phyloP scores from a whole-genome alignment of 2,888 invertebrate species.

The Parthenolecanium corni region DNA sequence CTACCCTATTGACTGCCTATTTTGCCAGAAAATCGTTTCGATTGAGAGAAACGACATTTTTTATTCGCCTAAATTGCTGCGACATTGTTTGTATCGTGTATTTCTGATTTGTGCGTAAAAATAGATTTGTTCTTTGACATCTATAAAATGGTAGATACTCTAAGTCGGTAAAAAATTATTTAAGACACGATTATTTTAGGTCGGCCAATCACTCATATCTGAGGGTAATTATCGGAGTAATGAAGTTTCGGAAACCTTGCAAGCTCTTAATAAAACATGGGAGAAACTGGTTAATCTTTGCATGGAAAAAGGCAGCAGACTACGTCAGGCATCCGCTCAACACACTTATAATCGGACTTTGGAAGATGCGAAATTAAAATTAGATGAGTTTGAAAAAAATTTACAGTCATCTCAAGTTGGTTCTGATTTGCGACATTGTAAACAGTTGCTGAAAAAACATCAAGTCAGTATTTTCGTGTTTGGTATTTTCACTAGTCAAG shows the following conservation, averaged over 20 bases:
- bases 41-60: no score
- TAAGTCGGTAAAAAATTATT: no score
- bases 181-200: no score
- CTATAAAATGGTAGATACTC: no score
- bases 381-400: conserved; percentile 70
- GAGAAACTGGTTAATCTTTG: conserved; percentile 58
- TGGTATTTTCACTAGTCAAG: not conserved
- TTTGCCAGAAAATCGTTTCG: no score
- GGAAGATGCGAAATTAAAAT: conserved; percentile 76
- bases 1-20: no score
- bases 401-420: conserved; percentile 74
- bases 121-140: no score
- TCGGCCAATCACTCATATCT: conserved; percentile 58
- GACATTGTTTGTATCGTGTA: no score
- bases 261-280: conserved; percentile 66
- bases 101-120: no score
- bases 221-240: conserved; percentile 58
- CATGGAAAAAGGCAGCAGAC: conserved; percentile 53
- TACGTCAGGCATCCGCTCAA: conserved; percentile 81
- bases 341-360: conserved; percentile 62
- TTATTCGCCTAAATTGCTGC: no score
- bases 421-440: conserved; percentile 79
- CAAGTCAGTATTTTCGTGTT: conserved; percentile 42
- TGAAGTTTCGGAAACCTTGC: conserved; percentile 55
- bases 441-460: conserved; percentile 78